phyloP scores from a whole-genome alignment of 2,113 vertebrate genomes.

The Promerops cafer region DNA sequence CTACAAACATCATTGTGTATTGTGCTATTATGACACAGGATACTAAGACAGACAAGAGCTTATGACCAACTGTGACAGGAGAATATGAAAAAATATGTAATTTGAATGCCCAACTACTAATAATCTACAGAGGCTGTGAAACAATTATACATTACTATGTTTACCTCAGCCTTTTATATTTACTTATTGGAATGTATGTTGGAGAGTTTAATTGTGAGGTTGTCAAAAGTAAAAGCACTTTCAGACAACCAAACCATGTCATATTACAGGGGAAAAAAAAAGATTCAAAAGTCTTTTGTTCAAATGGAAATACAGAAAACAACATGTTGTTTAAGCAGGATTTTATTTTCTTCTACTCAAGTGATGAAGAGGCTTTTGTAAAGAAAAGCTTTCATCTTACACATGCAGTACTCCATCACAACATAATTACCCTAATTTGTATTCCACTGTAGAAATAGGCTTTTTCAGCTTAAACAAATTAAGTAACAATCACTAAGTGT shows the following conservation, averaged over 20 bases:
- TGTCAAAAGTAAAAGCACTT: neutral
- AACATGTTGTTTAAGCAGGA: conserved; percentile 57
- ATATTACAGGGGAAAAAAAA: neutral
- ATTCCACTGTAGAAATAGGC: conserved; percentile 65
- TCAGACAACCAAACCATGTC: neutral
- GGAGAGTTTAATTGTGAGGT: conserved; percentile 20
- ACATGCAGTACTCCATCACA: conserved; percentile 62
- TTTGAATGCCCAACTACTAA: neutral
- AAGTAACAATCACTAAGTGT: conserved; percentile 56
- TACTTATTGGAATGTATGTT: neutral
- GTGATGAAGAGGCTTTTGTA: conserved; percentile 62
- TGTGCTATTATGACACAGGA: neutral
- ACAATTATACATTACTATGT: neutral
- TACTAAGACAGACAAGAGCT: neutral
- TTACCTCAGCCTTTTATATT: neutral
- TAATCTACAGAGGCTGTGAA: neutral
- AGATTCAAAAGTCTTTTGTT: conserved; percentile 27
- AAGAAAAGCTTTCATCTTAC: conserved; percentile 67
- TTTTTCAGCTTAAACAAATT: conserved; percentile 70
- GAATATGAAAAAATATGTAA: neutral
- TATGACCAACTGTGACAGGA: neutral
- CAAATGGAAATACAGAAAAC: conserved; percentile 55
- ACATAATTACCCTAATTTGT: conserved; percentile 71
- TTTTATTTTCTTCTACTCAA: conserved; percentile 61
- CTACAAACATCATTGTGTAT: neutral